These are phyloP conservation scores for Adela reaumurella DNA, from an alignment of 2,888 invertebrate species.

Conservation along the genomic window DNA sequence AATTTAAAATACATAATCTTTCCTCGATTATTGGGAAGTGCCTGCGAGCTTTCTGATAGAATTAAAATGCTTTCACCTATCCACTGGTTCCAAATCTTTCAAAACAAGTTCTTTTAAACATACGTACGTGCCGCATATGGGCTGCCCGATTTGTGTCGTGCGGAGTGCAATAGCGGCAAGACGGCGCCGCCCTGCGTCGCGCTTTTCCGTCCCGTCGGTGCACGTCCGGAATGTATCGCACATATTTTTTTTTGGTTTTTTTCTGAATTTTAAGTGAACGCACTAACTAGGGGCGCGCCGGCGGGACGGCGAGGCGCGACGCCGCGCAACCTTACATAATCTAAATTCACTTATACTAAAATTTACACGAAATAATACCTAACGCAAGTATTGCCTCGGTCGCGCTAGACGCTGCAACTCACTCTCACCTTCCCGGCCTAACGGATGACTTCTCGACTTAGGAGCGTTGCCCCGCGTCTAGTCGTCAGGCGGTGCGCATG, in stretches of 20 bases:
- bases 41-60: no score
- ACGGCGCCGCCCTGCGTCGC: neutral
- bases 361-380: slow-evolving; percentile 56
- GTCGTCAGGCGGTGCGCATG: no score
- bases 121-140: no score
- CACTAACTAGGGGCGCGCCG: neutral
- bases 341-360: slow-evolving; percentile 28
- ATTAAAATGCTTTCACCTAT: no score
- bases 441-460: no score
- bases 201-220: neutral
- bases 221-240: neutral
- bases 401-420: slow-evolving; percentile 19
- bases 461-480: no score
- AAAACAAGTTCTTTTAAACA: no score
- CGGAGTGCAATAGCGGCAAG: neutral
- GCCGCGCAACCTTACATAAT: neutral
- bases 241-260: neutral
- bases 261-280: neutral
- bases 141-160: no score
- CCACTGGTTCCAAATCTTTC: no score
- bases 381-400: slow-evolving; percentile 45
- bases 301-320: neutral
- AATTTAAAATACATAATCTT: no score
- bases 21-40: no score
- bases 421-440: neutral